These are phyloP conservation scores for Pachyrhynchus sulphureomaculatus DNA, from an alignment of 1,140 invertebrate species.

Conservation along the genomic window DNA sequence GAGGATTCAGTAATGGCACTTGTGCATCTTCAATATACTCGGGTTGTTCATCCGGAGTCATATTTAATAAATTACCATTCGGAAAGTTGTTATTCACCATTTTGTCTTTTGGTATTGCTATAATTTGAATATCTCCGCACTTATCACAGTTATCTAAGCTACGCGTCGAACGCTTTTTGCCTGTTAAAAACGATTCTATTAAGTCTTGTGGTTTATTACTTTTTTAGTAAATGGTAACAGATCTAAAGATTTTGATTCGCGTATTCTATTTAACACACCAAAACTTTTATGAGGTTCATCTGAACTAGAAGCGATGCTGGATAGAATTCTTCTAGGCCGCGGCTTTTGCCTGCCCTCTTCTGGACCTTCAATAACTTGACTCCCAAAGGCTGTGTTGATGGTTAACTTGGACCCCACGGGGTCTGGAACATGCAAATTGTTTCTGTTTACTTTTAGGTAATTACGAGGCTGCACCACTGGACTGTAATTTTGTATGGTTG, in stretches of 20 bases:
- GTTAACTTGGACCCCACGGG: constrained; percentile 53
- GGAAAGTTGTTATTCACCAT: constrained; percentile 58
- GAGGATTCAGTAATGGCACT: constrained; percentile 55
- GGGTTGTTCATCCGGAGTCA: constrained; percentile 43
- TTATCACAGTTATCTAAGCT: constrained; percentile 53
- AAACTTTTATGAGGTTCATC: constrained; percentile 55
- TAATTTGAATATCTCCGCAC: constrained; percentile 49
- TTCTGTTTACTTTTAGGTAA: constrained; percentile 37
- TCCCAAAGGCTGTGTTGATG: constrained; percentile 53
- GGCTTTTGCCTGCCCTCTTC: constrained; percentile 49
- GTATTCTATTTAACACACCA: constrained; percentile 46
- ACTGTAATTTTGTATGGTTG: constrained; percentile 47
- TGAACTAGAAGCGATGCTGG: constrained; percentile 58
- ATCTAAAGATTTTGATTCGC: constrained; percentile 57
- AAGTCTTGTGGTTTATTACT: constrained; percentile 28
- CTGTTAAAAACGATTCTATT: constrained; percentile 24
- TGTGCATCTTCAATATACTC: constrained; percentile 53
- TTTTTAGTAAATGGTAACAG: constrained; percentile 48
- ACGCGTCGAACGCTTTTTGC: constrained; percentile 18
- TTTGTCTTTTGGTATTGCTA: constrained; percentile 53
- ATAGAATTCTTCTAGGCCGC: constrained; percentile 51
- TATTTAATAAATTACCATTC: constrained; percentile 56
- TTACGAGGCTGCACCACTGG: constrained; percentile 39
- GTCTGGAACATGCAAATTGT: constrained; percentile 45
- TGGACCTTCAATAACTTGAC: constrained; percentile 49